Evolutionary conservation across 2,888 invertebrate genomes (phyloP), one percentile per base, ranked within the genome.

Genomic region (Lepidonotus clava): DNA sequence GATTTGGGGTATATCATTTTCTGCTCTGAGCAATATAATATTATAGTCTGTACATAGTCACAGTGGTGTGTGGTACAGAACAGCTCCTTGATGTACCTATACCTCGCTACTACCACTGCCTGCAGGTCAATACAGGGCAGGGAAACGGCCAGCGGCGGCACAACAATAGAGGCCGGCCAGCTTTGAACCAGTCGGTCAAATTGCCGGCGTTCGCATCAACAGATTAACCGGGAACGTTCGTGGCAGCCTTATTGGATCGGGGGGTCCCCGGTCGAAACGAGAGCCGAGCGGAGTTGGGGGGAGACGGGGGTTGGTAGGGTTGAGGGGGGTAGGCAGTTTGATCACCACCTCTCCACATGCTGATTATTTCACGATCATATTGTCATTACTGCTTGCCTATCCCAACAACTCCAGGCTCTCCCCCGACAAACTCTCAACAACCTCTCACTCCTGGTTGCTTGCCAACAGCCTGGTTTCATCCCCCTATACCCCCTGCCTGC

Each of bases 71-170:
- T 53, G 53, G 18, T 18, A n/a, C 18, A 18, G 46, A 18, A 46
- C 46, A n/a, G 11, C 11, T 32, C 28, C 61, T 4, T 24, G n/a
- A 61, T 61, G 61, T 61, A 61, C 24, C 24, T 61, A 61, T 61
- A 61, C 61, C 61, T 61, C 61, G n/a, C n/a, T n/a, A 61, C 61
- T 61, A 28, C 61, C 28, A 61, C 61, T 61, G 61, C n/a, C n/a
- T n/a, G 61, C 28, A 61, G 61, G 61, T 61, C 61, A 61, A 61
- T 61, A 61, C 28, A n/a, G 28, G 24, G 28, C 61, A 28, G 61
- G 61, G 28, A 61, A 61, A 28, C 28, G 61, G 61, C 61, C 61
- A 61, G 61, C 61, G 61, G 61, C 14, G 4, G 28, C 61, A 61
- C 61, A 61, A n/a, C n/a, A n/a, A n/a, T n/a, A n/a, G 61, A 28